Percentiles rank a stretch among this genome's conserved stretches.
Conservation (phyloP, 2,113 vertebrate species). For the Chunga burmeisteri region DNA sequence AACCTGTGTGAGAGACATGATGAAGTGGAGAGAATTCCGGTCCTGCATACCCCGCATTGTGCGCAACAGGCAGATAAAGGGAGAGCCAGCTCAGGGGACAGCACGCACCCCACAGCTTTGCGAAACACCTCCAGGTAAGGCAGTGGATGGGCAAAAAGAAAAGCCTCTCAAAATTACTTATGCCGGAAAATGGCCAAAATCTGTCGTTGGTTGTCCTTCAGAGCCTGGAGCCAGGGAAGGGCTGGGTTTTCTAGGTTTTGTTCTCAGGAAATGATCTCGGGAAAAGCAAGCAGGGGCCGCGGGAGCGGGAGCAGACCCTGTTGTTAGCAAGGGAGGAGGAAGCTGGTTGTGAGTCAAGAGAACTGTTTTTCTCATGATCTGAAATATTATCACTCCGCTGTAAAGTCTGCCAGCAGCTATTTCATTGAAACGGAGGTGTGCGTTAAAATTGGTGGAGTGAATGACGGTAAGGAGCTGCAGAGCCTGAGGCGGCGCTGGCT, state of each 20-base stretch:
- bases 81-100: neutral
- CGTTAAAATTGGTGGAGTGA: neutral
- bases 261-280: neutral
- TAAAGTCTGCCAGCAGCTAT: neutral
- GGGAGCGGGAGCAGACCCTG: neutral
- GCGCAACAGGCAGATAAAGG: neutral
- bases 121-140: neutral
- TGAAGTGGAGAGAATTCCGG: neutral
- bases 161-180: neutral
- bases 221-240: neutral
- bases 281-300: neutral
- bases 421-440: neutral
- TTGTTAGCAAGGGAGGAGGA: too few species aligned
- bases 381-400: neutral
- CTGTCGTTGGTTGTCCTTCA: neutral
- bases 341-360: neutral
- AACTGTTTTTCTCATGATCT: neutral
- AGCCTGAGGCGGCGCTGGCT: rapidly evolving
- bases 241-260: neutral
- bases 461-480: neutral
- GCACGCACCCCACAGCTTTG: neutral
- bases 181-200: neutral
- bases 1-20: neutral
- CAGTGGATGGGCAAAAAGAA: neutral
- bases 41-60: neutral